Base-by-base conservation (phyloP, 1,140 invertebrate genomes). In the Euborellia annulipes region DNA sequence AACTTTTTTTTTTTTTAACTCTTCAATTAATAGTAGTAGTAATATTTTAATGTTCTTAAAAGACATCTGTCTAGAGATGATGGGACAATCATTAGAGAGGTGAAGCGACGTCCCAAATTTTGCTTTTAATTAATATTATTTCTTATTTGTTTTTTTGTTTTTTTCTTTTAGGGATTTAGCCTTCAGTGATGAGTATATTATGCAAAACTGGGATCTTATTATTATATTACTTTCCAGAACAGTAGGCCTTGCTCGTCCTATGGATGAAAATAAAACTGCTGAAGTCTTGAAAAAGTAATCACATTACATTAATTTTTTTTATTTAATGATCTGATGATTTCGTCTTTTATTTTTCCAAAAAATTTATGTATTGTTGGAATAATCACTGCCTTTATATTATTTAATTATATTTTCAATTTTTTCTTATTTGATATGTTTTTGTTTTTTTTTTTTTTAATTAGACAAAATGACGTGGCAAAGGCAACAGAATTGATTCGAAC, bases 401-500 rank as follows among this genome's bases (percentile, higher is more conserved):
- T n/a, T n/a, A n/a, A n/a, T n/a, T n/a, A n/a, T n/a, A n/a, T n/a
- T n/a, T n/a, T n/a, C n/a, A n/a, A n/a, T n/a, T n/a, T n/a, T 38
- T 45, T n/a, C n/a, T n/a, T n/a, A n/a, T n/a, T n/a, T n/a, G n/a
- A n/a, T n/a, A n/a, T n/a, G n/a, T n/a, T n/a, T n/a, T n/a, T n/a
- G n/a, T n/a, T n/a, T n/a, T n/a, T n/a, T 23, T 2, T 30, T 48
- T 49, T 50, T 20, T 48, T 38, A 60, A 62, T 40, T 54, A 82
- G 83, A 54, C 92, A 97, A 67, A 72, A 85, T 47, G 81, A 82
- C 16, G 65, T 98, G 41, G 91, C 92, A 0, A 88, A 96, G 68
- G 84, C 96, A 4, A 88, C 88, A 0, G 94, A 98, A 70, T 97
- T 98, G 91, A 96, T 98, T 50, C 78, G 94, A 38, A 95, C 89